A percentile compares a stretch with the other conserved stretches of the same genome.
These are phyloP conservation scores for Muntiacus reevesi DNA, from an alignment of 2,113 vertebrate species.

Conservation along the genomic window DNA sequence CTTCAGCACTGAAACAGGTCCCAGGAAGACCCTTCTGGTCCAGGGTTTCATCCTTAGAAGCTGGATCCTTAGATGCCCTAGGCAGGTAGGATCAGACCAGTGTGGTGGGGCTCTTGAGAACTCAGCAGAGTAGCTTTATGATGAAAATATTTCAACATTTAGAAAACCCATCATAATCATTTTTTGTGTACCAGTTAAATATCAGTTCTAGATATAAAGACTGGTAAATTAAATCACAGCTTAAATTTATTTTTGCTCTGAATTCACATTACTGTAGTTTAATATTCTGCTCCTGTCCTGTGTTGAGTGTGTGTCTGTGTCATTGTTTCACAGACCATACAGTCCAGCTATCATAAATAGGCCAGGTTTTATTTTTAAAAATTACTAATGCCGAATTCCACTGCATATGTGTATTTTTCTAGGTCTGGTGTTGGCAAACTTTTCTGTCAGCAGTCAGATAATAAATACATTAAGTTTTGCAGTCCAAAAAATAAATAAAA, in stretches of 20 bases:
- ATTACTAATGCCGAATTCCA: rapidly evolving
- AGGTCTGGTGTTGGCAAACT: not conserved
- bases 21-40: not conserved
- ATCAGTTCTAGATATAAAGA: not conserved
- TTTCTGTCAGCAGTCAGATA: not conserved
- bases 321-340: not conserved
- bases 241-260: not conserved
- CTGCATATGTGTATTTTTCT: not conserved
- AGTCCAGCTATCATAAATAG: not conserved
- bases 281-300: not conserved
- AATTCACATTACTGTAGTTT: not conserved
- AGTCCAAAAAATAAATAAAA: not conserved
- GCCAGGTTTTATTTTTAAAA: not conserved
- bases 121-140: not conserved
- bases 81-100: not conserved
- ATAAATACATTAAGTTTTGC: not conserved
- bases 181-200: not conserved
- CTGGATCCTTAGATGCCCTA: not conserved
- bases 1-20: too few relatives aligned
- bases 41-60: too few relatives aligned
- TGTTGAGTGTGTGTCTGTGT: not conserved
- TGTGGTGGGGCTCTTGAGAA: rapidly evolving
- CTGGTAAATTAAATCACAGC: not conserved
- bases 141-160: not conserved
- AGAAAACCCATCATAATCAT: not conserved